These are phyloP conservation scores for Oreochromis grahami DNA, from an alignment of 2,797 vertebrate species.

Conservation along the genomic window DNA sequence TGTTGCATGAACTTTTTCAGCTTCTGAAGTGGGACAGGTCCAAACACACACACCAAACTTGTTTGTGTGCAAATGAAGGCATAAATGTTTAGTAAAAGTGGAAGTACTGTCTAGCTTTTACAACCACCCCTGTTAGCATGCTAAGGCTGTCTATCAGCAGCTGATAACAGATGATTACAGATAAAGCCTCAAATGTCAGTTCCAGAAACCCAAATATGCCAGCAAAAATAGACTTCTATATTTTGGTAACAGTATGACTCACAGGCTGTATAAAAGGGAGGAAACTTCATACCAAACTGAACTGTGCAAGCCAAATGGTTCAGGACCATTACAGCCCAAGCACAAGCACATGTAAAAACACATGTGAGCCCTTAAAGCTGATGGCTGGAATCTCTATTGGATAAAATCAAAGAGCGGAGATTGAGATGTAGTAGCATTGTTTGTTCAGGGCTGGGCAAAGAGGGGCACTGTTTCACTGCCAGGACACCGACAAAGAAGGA, in stretches of 20 bases:
- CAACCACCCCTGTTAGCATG: background rate
- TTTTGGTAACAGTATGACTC: background rate
- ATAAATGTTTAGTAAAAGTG: background rate
- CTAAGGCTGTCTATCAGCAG: background rate
- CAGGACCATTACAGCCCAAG: background rate
- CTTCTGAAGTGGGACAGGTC: background rate
- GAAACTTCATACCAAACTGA: background rate
- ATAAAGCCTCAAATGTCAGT: background rate
- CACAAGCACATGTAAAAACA: background rate
- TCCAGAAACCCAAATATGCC: background rate
- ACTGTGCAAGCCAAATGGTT: background rate
- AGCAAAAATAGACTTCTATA: background rate
- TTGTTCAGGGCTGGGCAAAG: background rate
- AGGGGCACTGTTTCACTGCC: background rate
- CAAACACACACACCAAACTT: background rate
- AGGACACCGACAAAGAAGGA: background rate
- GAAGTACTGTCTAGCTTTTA: background rate
- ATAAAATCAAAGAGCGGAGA: background rate
- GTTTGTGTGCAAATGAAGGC: background rate
- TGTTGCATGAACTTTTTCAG: background rate
- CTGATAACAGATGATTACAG: background rate
- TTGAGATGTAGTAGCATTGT: background rate
- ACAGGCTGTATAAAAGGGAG: background rate
- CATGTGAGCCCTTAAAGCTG: background rate
- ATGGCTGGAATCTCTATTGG: background rate